phyloP scores from a whole-genome alignment of 2,113 vertebrate species.

The Vidua chalybeata region DNA sequence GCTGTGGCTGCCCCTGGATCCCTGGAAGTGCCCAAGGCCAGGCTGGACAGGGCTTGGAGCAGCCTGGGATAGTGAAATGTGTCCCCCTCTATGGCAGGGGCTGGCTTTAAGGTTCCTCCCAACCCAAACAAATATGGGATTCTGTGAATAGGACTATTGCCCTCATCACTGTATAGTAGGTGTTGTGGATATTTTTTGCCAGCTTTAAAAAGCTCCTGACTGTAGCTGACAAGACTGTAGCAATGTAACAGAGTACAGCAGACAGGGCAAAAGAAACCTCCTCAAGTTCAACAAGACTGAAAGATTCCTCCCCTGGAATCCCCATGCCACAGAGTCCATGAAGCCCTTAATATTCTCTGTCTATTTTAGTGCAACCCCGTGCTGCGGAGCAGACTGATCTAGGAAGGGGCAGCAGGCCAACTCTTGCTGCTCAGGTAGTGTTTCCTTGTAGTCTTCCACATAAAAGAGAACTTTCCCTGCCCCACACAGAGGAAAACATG shows the following conservation, averaged over 20 bases:
- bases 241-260: neutral
- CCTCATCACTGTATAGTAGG: neutral
- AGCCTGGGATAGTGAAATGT: neutral
- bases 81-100: neutral
- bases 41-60: accelerated
- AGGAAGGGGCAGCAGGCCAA: neutral
- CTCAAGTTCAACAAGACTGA: neutral
- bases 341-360: neutral
- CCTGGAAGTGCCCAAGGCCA: neutral
- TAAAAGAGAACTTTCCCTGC: neutral
- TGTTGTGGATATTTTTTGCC: neutral
- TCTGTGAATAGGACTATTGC: neutral
- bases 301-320: neutral
- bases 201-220: neutral
- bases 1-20: neutral
- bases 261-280: neutral
- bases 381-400: neutral
- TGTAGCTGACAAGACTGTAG: neutral
- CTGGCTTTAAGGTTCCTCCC: neutral
- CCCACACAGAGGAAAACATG: neutral
- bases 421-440: neutral
- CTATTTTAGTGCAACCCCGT: accelerated
- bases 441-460: neutral
- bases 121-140: neutral
- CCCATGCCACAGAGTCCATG: accelerated